These are phyloP conservation scores for Formica exsecta DNA, from an alignment of 1,140 invertebrate genomes.

Conservation along the genomic window DNA sequence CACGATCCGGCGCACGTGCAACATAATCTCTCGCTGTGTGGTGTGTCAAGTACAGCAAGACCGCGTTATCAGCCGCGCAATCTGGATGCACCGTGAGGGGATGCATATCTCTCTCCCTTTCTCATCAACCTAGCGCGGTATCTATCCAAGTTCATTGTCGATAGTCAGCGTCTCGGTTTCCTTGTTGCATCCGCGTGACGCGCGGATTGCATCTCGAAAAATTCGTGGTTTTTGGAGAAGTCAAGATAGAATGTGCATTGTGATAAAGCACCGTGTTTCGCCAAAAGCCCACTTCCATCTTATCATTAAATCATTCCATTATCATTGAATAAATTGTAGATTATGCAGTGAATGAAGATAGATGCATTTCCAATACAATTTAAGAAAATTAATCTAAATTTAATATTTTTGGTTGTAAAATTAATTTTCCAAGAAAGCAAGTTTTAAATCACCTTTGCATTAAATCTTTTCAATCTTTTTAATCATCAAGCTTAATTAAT, in stretches of 20 bases:
- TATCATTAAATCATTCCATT: not conserved
- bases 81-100: constrained; percentile 67
- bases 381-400: not conserved
- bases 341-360: not conserved
- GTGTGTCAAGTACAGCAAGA: constrained; percentile 72
- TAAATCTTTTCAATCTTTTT: too few species aligned
- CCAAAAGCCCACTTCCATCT: not conserved
- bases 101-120: constrained; percentile 7
- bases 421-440: not conserved
- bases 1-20: constrained; percentile 71
- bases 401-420: not conserved
- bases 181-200: constrained; percentile 22
- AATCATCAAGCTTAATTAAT: not conserved
- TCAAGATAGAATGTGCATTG: not conserved
- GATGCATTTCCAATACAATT: not conserved
- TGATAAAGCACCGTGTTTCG: not conserved
- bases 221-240: not conserved
- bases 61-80: constrained; percentile 68
- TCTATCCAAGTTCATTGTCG: constrained; percentile 66
- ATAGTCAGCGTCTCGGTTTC: constrained; percentile 55
- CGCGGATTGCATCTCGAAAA: constrained; percentile 42
- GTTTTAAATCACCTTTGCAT: not conserved
- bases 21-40: constrained; percentile 69
- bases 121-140: not conserved
- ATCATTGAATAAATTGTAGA: too few species aligned